These are phyloP conservation scores for Casuarius casuarius DNA, from an alignment of 2,113 vertebrate species.

Conservation along the genomic window DNA sequence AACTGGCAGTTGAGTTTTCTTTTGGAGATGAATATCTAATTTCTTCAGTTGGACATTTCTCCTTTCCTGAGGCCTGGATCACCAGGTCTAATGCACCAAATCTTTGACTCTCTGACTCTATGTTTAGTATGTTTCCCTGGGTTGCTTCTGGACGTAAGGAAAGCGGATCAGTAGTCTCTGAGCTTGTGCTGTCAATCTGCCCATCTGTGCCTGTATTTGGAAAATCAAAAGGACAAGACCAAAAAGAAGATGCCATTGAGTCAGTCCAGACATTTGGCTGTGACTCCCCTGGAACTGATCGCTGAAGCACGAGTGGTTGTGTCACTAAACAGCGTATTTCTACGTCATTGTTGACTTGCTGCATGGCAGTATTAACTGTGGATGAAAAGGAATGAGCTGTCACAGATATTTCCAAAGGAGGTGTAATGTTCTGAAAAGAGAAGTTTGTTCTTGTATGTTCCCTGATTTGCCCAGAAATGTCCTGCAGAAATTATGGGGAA, in stretches of 20 bases:
- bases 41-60: neutral
- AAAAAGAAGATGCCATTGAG: neutral
- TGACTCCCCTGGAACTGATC: neutral
- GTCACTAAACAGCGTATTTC: neutral
- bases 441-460: neutral
- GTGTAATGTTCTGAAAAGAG: neutral
- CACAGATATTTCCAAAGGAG: neutral
- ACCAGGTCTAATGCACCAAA: neutral
- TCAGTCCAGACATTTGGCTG: neutral
- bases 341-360: neutral
- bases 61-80: neutral
- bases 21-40: neutral
- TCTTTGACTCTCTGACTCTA: neutral
- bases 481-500: slow-evolving; percentile 27
- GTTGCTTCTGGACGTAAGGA: neutral
- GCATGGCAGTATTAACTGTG: neutral
- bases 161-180: neutral
- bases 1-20: neutral
- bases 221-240: neutral
- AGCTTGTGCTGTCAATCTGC: neutral
- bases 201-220: neutral
- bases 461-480: neutral
- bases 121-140: neutral
- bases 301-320: neutral
- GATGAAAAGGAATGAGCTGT: neutral